phyloP scores from a whole-genome alignment of 1,140 invertebrate species.

The Himalopsyche phryganea region DNA sequence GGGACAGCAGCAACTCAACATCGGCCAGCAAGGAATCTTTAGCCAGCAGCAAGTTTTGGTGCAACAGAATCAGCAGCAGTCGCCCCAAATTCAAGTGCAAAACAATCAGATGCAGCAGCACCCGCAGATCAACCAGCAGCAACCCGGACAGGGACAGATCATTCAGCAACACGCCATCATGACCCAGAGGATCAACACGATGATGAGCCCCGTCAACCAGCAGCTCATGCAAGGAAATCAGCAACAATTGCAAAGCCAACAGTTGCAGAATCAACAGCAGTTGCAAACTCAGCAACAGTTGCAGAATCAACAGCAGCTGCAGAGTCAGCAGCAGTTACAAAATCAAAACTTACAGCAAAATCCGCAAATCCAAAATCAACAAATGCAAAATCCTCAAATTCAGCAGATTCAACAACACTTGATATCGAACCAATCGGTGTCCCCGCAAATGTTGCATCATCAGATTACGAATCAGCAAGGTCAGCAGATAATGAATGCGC shows the following conservation, averaged over 20 bases:
- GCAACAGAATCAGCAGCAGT: slow-evolving; percentile 43
- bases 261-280: slow-evolving; percentile 37
- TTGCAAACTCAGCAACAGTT: slow-evolving; percentile 37
- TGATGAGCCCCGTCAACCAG: slow-evolving; percentile 33
- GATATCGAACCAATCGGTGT: slow-evolving; percentile 13
- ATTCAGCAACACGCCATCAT: slow-evolving; percentile 45
- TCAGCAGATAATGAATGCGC: slow-evolving; percentile 35
- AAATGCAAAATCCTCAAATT: slow-evolving; percentile 25
- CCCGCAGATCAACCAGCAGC: slow-evolving; percentile 3
- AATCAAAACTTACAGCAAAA: slow-evolving; percentile 25
- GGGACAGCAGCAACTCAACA: slow-evolving; percentile 41
- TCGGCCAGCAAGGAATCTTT: slow-evolving; percentile 51
- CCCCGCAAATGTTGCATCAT: slow-evolving; percentile 33
- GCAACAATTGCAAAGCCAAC: slow-evolving; percentile 34
- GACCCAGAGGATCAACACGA: slow-evolving; percentile 41
- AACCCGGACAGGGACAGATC: slow-evolving; percentile 41
- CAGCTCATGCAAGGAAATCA: slow-evolving; percentile 34
- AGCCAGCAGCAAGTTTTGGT: slow-evolving; percentile 44
- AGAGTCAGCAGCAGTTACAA: slow-evolving; percentile 23
- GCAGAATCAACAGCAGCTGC: slow-evolving; percentile 34
- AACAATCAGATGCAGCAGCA: slow-evolving; percentile 8
- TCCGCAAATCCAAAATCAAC: slow-evolving; percentile 23
- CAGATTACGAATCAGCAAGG: slow-evolving; percentile 42
- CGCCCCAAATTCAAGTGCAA: slow-evolving; percentile 23
- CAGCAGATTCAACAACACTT: slow-evolving; percentile 31